Base-by-base conservation (phyloP, 2,888 invertebrate species). In the Mythimna impura region DNA sequence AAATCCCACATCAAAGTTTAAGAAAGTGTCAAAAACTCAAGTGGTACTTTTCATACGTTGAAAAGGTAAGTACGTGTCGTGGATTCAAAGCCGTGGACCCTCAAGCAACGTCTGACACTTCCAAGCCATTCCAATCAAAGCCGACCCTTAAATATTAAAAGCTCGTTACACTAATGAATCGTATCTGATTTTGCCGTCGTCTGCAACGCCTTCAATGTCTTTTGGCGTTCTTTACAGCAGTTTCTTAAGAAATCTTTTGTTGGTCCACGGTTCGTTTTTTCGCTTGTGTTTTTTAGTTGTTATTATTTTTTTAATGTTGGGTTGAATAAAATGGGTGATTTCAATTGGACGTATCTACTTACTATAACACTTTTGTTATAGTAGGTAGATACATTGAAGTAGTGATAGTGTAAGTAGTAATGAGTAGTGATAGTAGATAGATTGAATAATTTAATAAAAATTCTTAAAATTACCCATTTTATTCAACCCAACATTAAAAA, bases 141-240 rank as follows among this genome's bases (percentile, higher is more conserved):
- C 91, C 82, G 85, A 84, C 84, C 91, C 85, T 96, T 92, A 95
- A 95, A 95, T 94, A 96, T 96, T 96, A 95, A 96, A 94, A 95
- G 93, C 91, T 95, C 96, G 93, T 96, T 96, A 94, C 91, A 91
- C 92, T 96, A 96, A 96, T 96, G 96, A 96, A 96, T 95, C 96
- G 94, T 96, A 96, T 96, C 96, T 95, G 96, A 95, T 96, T 94
- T 92, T 90, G 88, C 86, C 91, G 90, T 87, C 93, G 92, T 90
- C 91, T 91, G 87, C 89, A 74, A 83, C 87, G 89, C 86, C 91
- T 88, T 92, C 92, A 91, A 92, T 91, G 92, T 91, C 94, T 93
- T 94, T 93, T 86, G 92, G 93, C 87, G 90, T 91, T 90, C 91
- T 91, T 92, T 91, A 86, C 89, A 79, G 66, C 81, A 81, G 86